These are phyloP conservation scores for Hyles vespertilio DNA, from an alignment of 1,140 invertebrate species.

Conservation along the genomic window DNA sequence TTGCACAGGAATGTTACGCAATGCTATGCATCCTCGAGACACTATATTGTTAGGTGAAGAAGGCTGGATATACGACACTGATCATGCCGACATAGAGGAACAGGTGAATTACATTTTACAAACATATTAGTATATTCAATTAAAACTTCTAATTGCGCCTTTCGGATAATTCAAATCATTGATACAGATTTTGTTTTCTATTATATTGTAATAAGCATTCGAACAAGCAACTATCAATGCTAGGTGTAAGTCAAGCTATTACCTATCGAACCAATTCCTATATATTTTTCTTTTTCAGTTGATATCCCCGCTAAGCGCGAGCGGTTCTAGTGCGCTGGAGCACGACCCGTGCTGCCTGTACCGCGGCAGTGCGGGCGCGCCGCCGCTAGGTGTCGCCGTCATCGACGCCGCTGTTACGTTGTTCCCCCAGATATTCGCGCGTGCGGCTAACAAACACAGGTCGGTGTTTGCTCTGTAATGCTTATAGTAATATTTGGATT, in stretches of 20 bases:
- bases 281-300: slow-evolving; percentile 33
- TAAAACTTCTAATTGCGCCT: too few species aligned
- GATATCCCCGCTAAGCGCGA: slow-evolving; percentile 78
- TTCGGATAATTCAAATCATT: too few species aligned
- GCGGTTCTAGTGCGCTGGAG: slow-evolving; percentile 95
- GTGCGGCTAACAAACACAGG: slow-evolving; percentile 95
- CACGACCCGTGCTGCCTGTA: slow-evolving; percentile 96
- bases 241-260: too few species aligned
- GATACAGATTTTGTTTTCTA: too few species aligned
- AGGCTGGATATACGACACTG: slow-evolving; percentile 92
- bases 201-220: too few species aligned
- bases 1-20: slow-evolving; percentile 79
- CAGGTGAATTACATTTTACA: slow-evolving; percentile 81
- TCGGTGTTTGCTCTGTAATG: slow-evolving; percentile 16
- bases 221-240: too few species aligned
- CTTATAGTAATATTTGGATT: too few species aligned
- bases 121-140: not conserved
- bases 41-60: slow-evolving; percentile 88
- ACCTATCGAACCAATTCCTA: too few species aligned
- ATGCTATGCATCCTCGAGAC: slow-evolving; percentile 93
- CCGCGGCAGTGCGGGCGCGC: slow-evolving; percentile 84
- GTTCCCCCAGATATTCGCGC: slow-evolving; percentile 95
- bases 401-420: slow-evolving; percentile 95
- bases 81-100: slow-evolving; percentile 97
- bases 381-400: slow-evolving; percentile 96